Conservation (phyloP, 2,797 vertebrate genomes). For the Clarias laeviceps region DNA sequence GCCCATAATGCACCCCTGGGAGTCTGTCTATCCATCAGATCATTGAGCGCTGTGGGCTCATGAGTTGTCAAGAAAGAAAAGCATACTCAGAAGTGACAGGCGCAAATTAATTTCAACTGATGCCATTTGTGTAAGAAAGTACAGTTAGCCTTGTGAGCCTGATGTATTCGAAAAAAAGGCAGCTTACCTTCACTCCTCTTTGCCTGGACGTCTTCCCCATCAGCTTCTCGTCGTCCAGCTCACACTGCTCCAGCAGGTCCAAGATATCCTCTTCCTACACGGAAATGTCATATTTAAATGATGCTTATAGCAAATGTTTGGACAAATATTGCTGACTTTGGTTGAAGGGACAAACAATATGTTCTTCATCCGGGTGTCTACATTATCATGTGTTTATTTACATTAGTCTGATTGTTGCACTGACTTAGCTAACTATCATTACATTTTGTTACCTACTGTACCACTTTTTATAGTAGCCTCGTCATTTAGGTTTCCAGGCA, state of each 20-base stretch:
- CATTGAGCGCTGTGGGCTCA: conserved; percentile 33
- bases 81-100: conserved; percentile 62
- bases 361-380: not conserved
- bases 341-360: too few species aligned
- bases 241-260: conserved; percentile 95
- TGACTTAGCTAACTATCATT: not conserved
- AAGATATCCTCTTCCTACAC: conserved; percentile 94
- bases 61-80: conserved; percentile 29
- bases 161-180: conserved; percentile 55
- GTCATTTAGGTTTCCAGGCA: not conserved
- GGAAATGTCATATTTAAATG: not conserved
- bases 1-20: conserved; percentile 66
- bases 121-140: conserved; percentile 68
- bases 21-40: conserved; percentile 70
- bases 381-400: not conserved
- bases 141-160: conserved; percentile 65
- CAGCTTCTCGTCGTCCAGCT: conserved; percentile 95
- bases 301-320: not conserved
- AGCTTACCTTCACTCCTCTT: conserved; percentile 79
- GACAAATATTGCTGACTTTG: not conserved
- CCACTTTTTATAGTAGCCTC: not conserved
- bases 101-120: conserved; percentile 76
- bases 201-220: conserved; percentile 77
- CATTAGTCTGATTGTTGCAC: not conserved
- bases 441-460: not conserved